Evolutionary conservation across 2,888 invertebrate species (phyloP), one percentile per base, ranked within the genome.

Genomic region (Syrphus vitripennis): DNA sequence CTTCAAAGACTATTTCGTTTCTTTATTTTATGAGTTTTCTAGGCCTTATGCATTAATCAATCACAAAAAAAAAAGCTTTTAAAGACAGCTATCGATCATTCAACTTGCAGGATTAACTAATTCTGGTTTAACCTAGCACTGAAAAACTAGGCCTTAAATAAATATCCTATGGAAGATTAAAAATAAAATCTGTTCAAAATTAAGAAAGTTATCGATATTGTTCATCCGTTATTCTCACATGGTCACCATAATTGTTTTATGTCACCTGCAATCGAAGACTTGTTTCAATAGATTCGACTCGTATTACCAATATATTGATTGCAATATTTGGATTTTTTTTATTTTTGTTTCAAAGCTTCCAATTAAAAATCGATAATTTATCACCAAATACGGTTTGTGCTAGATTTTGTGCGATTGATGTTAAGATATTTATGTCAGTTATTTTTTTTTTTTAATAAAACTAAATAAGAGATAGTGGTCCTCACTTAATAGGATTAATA

Each of bases 341-440:
- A 48, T 63, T 74, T 42, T 70, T 70, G 63, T 83, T 37, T n/a
- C 59, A 59, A 50, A 70, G 37, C 70, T 34, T 79, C 72, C 75
- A 83, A 83, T 75, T 80, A 83, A 83, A 75, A 53, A 63, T 34
- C 70, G 69, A 65, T 76, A 40, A 24, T 42, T 57, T 65, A 34
- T 45, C 69, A 65, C 83, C 80, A 75, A 75, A 80, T 80, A 84
- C 42, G 83, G 82, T 50, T 5, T 26, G 55, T 19, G 31, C 50
- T 48, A 7, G 42, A 29, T 75, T 61, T n/a, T 9, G 14, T 29
- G n/a, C 12, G 42, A 40, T 77, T 55, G 50, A 72, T 48, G 26
- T 70, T 31, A 29, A 57, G 53, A 61, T 61, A 40, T 42, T 26
- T 26, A 61, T 61, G 26, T 40, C 26, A 61, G n/a, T n/a, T 26